These are phyloP conservation scores for Bruchidius siliquastri DNA, from an alignment of 2,888 invertebrate genomes.

Conservation along the genomic window DNA sequence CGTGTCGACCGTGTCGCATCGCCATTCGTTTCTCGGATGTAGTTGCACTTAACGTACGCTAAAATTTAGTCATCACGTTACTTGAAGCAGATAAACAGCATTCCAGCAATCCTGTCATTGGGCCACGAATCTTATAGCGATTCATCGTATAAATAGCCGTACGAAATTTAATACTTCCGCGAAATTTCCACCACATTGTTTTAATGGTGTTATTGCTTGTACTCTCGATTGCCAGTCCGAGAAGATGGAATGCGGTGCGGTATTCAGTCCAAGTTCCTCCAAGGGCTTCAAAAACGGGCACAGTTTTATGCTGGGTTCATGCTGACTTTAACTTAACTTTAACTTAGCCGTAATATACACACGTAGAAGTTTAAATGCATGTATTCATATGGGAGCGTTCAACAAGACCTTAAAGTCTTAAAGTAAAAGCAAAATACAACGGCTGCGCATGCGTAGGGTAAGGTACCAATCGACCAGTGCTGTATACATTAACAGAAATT, in stretches of 20 bases:
- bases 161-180: not conserved
- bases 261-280: slow-evolving; percentile 84
- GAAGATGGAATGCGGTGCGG: slow-evolving; percentile 83
- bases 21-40: not conserved
- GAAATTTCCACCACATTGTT: slow-evolving; percentile 46
- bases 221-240: slow-evolving; percentile 81
- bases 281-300: slow-evolving; percentile 71
- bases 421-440: no score
- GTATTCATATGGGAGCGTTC: no score
- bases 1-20: not conserved
- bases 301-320: no score
- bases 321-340: no score
- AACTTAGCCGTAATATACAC: no score
- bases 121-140: not conserved
- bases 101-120: not conserved
- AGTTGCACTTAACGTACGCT: not conserved
- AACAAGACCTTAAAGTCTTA: no score
- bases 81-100: not conserved
- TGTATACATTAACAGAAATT: no score
- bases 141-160: not conserved
- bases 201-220: slow-evolving; percentile 78
- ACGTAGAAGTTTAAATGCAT: no score
- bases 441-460: no score
- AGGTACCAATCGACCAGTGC: no score
- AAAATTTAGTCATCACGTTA: not conserved